These are phyloP conservation scores for Margarornis squamiger DNA, from an alignment of 2,797 vertebrate genomes.

Conservation along the genomic window DNA sequence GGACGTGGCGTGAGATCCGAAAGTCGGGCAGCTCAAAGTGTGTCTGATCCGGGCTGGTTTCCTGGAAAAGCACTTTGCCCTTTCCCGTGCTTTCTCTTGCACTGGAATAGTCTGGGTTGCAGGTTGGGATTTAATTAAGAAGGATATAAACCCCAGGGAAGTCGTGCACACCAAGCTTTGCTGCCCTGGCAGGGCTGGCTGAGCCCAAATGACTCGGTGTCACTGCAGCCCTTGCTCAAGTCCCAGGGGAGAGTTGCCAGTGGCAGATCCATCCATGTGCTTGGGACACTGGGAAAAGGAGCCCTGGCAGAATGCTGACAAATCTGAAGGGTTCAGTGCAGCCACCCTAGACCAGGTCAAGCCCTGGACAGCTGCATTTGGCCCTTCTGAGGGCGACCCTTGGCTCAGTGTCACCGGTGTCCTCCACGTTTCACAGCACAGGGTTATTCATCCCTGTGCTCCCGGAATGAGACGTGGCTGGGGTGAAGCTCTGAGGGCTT, in stretches of 20 bases:
- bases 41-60: accelerated
- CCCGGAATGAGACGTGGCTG: accelerated
- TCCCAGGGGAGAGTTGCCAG: not conserved
- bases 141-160: not conserved
- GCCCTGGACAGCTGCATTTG: not conserved
- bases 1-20: accelerated
- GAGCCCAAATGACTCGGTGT: not conserved
- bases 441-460: not conserved
- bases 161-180: accelerated
- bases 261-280: not conserved
- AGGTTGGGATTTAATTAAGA: not conserved
- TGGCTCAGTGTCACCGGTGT: not conserved
- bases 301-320: not conserved
- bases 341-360: too few relatives aligned
- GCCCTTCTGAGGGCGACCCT: not conserved
- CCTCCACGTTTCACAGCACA: accelerated
- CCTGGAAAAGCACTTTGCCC: not conserved
- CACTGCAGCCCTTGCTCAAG: not conserved
- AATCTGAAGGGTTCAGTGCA: not conserved
- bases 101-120: not conserved
- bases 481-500: not conserved
- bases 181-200: not conserved
- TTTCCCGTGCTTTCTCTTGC: not conserved
- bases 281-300: accelerated
- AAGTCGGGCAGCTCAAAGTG: not conserved